phyloP scores from a whole-genome alignment of 2,888 invertebrate genomes.

The Agrochola litura region DNA sequence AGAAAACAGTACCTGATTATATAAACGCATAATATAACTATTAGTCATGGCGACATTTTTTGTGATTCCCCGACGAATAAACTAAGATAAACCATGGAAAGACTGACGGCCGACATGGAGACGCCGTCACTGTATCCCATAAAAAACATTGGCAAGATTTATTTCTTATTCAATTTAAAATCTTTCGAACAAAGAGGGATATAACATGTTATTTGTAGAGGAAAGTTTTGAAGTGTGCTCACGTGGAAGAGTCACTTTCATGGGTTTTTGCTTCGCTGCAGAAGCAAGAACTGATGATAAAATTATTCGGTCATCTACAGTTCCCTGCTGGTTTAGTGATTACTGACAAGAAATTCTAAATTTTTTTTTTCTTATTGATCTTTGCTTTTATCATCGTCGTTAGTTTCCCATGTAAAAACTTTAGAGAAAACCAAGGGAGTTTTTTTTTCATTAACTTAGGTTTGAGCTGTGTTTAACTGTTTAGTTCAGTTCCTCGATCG shows the following conservation, averaged over 20 bases:
- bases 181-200: constrained; percentile 52
- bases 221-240: constrained; percentile 48
- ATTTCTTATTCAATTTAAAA: constrained; percentile 67
- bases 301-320: background rate
- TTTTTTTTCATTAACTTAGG: no score
- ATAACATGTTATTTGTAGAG: constrained; percentile 52
- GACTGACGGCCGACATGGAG: constrained; percentile 58
- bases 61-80: constrained; percentile 35
- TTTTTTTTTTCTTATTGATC: background rate
- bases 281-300: background rate
- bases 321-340: background rate
- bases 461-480: background rate
- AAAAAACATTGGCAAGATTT: constrained; percentile 65
- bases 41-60: constrained; percentile 59
- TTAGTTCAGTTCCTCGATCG: background rate
- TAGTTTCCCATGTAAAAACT: background rate
- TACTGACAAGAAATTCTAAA: background rate
- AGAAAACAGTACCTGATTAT: constrained; percentile 42
- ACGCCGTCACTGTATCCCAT: constrained; percentile 58
- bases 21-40: constrained; percentile 55
- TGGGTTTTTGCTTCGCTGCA: constrained; percentile 19
- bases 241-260: constrained; percentile 30
- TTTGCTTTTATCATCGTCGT: background rate
- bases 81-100: constrained; percentile 56
- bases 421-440: background rate